These are phyloP conservation scores for pig (Sus scrofa) DNA, from an alignment of 2,113 vertebrate species.

Conservation along the genomic window T2T-Sscrofa CM000812.6:88063501-88064000, in stretches of 20 bases:
- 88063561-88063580: not conserved
- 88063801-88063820: not conserved
- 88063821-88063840: not conserved
- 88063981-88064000: not conserved
- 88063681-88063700: not conserved
- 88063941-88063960: not conserved
- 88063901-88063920: not conserved
- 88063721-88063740: not conserved
- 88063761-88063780: not conserved
- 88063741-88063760: not conserved
- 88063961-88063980: not conserved
- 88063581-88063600: not conserved
- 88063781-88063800: not conserved
- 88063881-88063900: not conserved
- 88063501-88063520: not conserved
- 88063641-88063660: not conserved
- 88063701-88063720: not conserved
- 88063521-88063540: not conserved
- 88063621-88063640: not conserved
- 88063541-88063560: not conserved
- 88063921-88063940: not conserved
- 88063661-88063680: not conserved
- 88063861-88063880: not conserved
- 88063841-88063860: slow-evolving; percentile 12
- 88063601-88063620: not conserved